Evolutionary conservation across 2,888 invertebrate genomes (phyloP).

Genomic region (Microctonus brassicae): DNA sequence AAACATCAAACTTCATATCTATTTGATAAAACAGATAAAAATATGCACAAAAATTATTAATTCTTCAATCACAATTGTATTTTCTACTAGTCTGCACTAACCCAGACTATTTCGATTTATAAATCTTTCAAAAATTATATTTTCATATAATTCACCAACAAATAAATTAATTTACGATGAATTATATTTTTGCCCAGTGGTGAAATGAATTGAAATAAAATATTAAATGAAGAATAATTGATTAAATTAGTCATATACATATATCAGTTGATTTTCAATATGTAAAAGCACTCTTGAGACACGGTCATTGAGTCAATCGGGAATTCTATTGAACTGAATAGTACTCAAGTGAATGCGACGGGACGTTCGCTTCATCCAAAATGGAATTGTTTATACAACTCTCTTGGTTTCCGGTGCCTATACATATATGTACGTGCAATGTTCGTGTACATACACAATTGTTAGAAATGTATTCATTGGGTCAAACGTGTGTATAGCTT

Average conservation of each 20-base stretch:
- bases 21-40: too few relatives aligned
- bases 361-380: conserved; percentile 22
- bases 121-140: too few relatives aligned
- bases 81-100: too few relatives aligned
- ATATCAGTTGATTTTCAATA: not conserved
- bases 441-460: conserved; percentile 14
- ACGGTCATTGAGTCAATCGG: conserved; percentile 9
- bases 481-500: conserved; percentile 35
- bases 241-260: not conserved
- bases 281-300: not conserved
- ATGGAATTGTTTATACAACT: conserved; percentile 40
- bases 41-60: too few relatives aligned
- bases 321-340: conserved; percentile 24
- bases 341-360: conserved; percentile 12
- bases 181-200: too few relatives aligned
- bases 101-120: too few relatives aligned
- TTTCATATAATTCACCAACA: too few relatives aligned
- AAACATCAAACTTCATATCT: too few relatives aligned
- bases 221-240: too few relatives aligned
- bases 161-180: too few relatives aligned
- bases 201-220: too few relatives aligned
- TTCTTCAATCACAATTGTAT: too few relatives aligned
- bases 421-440: not conserved
- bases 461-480: conserved; percentile 37
- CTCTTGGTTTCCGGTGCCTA: conserved; percentile 4